Evolutionary conservation across 1,140 invertebrate genomes (phyloP).

Genomic region (Portunus trituberculatus): DNA sequence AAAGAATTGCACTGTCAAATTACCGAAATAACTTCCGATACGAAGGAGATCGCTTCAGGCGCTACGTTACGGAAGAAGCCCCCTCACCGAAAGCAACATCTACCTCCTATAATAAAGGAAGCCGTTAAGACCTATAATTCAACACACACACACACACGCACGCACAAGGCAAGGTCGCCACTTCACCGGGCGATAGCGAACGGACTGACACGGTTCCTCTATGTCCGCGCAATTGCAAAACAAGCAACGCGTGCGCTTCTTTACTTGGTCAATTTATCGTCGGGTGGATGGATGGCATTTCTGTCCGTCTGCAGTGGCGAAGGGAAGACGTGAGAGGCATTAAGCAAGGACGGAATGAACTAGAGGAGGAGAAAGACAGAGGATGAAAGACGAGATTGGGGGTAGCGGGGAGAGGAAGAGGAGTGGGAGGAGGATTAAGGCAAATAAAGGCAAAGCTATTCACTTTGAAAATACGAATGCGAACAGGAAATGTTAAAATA

Average conservation of each 20-base stretch:
- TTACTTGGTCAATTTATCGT: neutral
- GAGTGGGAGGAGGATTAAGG: neutral
- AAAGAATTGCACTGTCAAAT: too few relatives aligned
- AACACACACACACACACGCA: too few relatives aligned
- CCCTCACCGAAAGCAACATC: too few relatives aligned
- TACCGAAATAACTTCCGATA: too few relatives aligned
- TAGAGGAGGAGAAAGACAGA: neutral
- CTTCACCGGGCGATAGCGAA: too few relatives aligned
- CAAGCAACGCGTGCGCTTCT: neutral
- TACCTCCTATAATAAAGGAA: too few relatives aligned
- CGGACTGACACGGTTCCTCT: neutral
- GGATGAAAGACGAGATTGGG: neutral
- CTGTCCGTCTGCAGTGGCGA: neutral
- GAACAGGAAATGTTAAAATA: slow-evolving; percentile 23
- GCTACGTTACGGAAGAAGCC: too few relatives aligned
- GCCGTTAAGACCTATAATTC: too few relatives aligned
- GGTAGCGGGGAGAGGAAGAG: neutral
- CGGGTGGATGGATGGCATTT: neutral
- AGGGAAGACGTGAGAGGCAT: neutral
- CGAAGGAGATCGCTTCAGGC: too few relatives aligned
- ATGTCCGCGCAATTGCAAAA: neutral
- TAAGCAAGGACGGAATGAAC: neutral
- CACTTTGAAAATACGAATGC: neutral
- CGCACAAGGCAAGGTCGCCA: too few relatives aligned
- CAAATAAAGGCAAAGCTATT: neutral